These are phyloP conservation scores for Xylocopa sonorina DNA, from an alignment of 1,140 invertebrate genomes.

Conservation along the genomic window DNA sequence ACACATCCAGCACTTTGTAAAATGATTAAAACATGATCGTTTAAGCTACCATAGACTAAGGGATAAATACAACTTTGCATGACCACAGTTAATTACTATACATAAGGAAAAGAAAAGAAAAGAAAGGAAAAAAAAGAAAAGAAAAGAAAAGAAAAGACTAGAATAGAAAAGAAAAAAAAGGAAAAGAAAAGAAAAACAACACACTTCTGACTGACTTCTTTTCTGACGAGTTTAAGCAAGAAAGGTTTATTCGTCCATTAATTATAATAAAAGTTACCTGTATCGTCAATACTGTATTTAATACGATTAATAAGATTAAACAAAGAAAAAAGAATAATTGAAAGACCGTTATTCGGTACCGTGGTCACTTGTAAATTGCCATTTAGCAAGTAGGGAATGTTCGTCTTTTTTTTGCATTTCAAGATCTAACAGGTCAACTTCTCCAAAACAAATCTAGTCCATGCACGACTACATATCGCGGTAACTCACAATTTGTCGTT, in stretches of 20 bases:
- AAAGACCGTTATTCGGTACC: constrained; percentile 1
- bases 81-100: constrained; percentile 8
- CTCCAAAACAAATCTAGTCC: constrained; percentile 61
- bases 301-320: too few relatives aligned
- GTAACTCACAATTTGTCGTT: constrained; percentile 87
- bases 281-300: too few relatives aligned
- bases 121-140: too few relatives aligned
- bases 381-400: constrained; percentile 14
- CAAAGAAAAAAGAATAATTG: constrained; percentile 2
- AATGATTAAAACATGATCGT: not conserved
- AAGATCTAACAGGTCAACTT: constrained; percentile 48
- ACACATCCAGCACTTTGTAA: constrained; percentile 5
- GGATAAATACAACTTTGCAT: constrained; percentile 1
- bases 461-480: constrained; percentile 76
- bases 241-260: too few relatives aligned
- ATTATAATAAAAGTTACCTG: too few relatives aligned
- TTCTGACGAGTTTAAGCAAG: too few relatives aligned
- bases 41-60: not conserved
- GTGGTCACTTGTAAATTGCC: constrained; percentile 18
- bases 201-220: too few relatives aligned
- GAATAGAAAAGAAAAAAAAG: too few relatives aligned
- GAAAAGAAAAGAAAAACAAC: too few relatives aligned
- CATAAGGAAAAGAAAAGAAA: not conserved
- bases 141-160: too few relatives aligned
- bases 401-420: constrained; percentile 33